A percentile compares a stretch with the other conserved stretches of the same genome.
Conservation (phyloP, 64 coral and sea anemone genomes). For the Pachyseris speciosa region DNA sequence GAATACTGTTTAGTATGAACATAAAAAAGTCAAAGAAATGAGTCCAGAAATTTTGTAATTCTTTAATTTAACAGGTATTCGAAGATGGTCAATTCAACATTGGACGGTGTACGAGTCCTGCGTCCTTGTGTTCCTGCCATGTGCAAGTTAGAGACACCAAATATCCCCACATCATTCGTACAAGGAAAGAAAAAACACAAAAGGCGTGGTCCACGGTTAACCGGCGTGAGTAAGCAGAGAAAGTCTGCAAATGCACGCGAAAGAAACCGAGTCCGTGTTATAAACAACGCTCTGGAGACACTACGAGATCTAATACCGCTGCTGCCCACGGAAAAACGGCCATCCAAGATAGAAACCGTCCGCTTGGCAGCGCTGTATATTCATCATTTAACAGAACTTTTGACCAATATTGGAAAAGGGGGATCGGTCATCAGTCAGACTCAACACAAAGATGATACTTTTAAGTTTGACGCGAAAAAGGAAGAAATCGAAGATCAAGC, state of each 20-base stretch:
- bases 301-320: constrained; percentile 29
- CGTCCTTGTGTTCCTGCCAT: background rate
- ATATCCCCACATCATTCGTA: background rate
- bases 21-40: no score
- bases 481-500: background rate
- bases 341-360: constrained; percentile 60
- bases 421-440: background rate
- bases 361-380: constrained; percentile 56
- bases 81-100: constrained; percentile 4
- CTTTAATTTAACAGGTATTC: background rate
- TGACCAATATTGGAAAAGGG: background rate
- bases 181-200: background rate
- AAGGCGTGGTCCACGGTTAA: constrained; percentile 25
- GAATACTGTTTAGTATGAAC: no score
- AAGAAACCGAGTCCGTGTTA: background rate
- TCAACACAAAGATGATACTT: background rate
- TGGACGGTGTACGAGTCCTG: background rate
- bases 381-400: constrained; percentile 23
- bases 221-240: constrained; percentile 64
- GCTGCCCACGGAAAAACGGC: background rate
- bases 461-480: background rate
- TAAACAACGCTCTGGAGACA: constrained; percentile 6
- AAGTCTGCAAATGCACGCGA: constrained; percentile 62
- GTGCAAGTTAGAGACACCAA: background rate
- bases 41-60: background rate